Evolutionary conservation across 2,888 invertebrate genomes (phyloP).

Genomic region (Druceiella hillmani): DNA sequence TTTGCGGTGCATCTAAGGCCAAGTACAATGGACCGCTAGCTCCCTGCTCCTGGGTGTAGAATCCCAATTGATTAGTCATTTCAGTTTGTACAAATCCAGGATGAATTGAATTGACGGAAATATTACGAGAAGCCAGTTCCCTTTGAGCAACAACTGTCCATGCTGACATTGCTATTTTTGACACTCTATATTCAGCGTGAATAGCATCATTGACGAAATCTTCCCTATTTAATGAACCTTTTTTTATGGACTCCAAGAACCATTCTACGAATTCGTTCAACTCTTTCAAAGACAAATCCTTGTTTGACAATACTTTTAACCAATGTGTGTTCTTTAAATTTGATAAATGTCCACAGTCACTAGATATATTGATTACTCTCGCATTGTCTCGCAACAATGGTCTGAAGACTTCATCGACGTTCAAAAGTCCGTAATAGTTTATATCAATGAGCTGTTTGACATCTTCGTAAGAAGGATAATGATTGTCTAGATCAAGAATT

Average conservation of each 20-base stretch:
- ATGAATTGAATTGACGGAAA: constrained; percentile 57
- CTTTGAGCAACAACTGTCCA: constrained; percentile 61
- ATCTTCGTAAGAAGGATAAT: constrained; percentile 32
- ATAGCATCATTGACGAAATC: constrained; percentile 48
- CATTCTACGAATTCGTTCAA: constrained; percentile 53
- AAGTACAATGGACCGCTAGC: constrained; percentile 51
- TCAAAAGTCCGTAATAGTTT: constrained; percentile 62
- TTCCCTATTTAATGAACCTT: constrained; percentile 30
- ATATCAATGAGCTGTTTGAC: constrained; percentile 58
- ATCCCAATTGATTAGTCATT: constrained; percentile 61
- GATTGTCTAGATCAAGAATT: constrained; percentile 33
- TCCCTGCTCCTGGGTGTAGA: constrained; percentile 48
- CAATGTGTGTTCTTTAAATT: constrained; percentile 47
- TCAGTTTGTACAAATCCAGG: constrained; percentile 76
- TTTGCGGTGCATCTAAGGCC: constrained; percentile 46
- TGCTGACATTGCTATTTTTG: constrained; percentile 68
- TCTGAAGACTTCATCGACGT: constrained; percentile 59
- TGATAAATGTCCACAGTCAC: constrained; percentile 58
- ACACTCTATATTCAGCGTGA: constrained; percentile 56
- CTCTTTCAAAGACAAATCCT: constrained; percentile 31
- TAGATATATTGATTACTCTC: constrained; percentile 68
- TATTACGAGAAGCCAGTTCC: constrained; percentile 50
- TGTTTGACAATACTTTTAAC: constrained; percentile 32
- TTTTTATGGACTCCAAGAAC: constrained; percentile 48
- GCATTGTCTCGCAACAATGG: constrained; percentile 62